Conservation (phyloP, 2,113 vertebrate species). For the Sakesphorus luctuosus region DNA sequence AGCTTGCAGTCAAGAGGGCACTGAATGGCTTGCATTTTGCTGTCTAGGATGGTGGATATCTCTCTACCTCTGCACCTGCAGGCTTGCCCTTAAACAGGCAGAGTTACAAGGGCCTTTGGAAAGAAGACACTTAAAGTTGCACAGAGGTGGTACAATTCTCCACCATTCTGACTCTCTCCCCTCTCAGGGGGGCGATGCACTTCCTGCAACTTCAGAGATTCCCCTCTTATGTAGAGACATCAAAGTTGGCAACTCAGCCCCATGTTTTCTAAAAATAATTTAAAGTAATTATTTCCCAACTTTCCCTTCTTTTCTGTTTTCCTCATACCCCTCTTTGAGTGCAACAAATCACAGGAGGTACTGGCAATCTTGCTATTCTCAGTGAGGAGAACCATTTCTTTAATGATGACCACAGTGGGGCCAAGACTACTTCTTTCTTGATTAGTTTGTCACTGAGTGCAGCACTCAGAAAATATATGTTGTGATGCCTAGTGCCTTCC, state of each 20-base stretch:
- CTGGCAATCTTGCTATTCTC: neutral
- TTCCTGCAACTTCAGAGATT: neutral
- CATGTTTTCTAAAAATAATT: neutral
- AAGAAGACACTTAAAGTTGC: neutral
- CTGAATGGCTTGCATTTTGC: neutral
- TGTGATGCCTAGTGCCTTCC: neutral
- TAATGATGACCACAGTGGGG: neutral
- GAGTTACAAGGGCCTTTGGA: neutral
- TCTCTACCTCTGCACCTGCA: neutral
- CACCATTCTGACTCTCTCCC: neutral
- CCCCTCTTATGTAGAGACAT: neutral
- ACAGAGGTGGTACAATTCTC: neutral
- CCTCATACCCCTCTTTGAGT: fast-evolving
- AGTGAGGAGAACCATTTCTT: neutral
- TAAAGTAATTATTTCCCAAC: neutral
- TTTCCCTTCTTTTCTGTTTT: neutral
- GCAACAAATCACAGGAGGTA: neutral
- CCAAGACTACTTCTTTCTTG: neutral
- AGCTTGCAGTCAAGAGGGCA: neutral
- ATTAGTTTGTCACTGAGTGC: fast-evolving
- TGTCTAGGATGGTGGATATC: neutral
- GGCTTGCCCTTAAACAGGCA: neutral
- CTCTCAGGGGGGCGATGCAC: neutral
- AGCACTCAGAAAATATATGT: neutral
- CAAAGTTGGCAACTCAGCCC: neutral